These are phyloP conservation scores for Cyprinodon brontotheroides DNA, from an alignment of 2,113 vertebrate genomes.

Conservation along the genomic window DNA sequence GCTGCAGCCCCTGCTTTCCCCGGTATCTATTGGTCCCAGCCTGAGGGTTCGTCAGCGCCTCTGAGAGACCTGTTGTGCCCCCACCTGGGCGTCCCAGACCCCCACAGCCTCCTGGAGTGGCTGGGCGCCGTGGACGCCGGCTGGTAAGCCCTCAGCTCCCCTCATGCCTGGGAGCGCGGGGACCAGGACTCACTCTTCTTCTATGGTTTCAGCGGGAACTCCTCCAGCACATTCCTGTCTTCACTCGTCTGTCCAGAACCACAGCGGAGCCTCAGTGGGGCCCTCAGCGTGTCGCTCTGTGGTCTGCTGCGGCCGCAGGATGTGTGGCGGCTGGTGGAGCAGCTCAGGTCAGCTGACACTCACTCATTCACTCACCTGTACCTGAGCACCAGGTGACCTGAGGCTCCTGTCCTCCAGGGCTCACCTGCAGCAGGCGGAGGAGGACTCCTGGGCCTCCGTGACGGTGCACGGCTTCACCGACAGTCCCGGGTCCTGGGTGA, in stretches of 20 bases:
- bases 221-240: slow-evolving; percentile 85
- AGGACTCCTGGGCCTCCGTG: slow-evolving; percentile 83
- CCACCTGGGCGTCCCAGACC: slow-evolving; percentile 70
- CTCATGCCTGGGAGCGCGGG: neutral
- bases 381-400: neutral
- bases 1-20: slow-evolving; percentile 83
- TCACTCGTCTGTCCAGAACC: slow-evolving; percentile 86
- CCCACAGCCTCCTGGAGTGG: slow-evolving; percentile 88
- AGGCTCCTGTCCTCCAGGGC: slow-evolving; percentile 66
- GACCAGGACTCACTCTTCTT: neutral
- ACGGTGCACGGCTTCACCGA: slow-evolving; percentile 91
- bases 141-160: slow-evolving; percentile 69
- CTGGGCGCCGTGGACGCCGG: slow-evolving; percentile 83
- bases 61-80: slow-evolving; percentile 81
- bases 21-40: slow-evolving; percentile 80
- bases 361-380: neutral
- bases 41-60: slow-evolving; percentile 71
- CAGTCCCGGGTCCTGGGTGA: slow-evolving; percentile 89
- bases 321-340: slow-evolving; percentile 81
- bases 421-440: slow-evolving; percentile 82
- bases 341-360: slow-evolving; percentile 76
- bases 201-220: slow-evolving; percentile 79
- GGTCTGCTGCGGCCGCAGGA: slow-evolving; percentile 87
- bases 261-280: slow-evolving; percentile 51
- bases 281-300: slow-evolving; percentile 82